Base-by-base conservation (phyloP, 2,888 invertebrate species). In the Athalia rosae region DNA sequence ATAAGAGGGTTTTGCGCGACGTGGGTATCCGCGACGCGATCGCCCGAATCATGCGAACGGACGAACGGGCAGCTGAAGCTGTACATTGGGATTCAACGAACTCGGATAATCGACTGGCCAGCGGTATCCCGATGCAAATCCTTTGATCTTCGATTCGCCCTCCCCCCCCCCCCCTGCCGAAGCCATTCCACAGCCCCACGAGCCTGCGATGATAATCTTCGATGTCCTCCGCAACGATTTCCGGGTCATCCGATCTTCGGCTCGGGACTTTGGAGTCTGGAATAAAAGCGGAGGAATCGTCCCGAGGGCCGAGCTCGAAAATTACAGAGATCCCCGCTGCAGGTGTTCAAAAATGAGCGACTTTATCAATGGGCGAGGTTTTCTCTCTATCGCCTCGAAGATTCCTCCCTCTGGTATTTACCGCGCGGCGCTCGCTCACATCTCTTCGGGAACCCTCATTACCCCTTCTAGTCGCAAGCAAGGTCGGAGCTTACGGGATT, bases 51-150 rank as follows among this genome's bases (percentile, higher is more conserved):
- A 28, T 62, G 48, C 50, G 1, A 74, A 58, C 61, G 61, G 74
- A 74, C 74, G 74, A 13, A 71, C 15, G 59, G 28, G 71, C 9
- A 41, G 9, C 8, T n/a, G 11, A 45, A 8, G 71, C 63, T 9
- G 41, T 8, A 41, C 8, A 63, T 56, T 45, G 43, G 58, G 13
- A 11, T 58, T 13, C 43, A 71, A 71, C 71, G 43, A n/a, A 61
- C 53, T 61, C 58, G 58, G 59, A 71, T 58, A 71, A 71, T 71
- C 71, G 59, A 71, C 43, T 58, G 71, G 15, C 71, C 71, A 43
- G 28, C 11, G 43, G 53, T 45, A 45, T 59, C 15, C 45, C 28
- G 47, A 62, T 15, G 15, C 45, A 43, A 71, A 58, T 11, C 45
- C 61, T 48, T 74, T 59, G 61, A 74, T 73, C 61, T 2, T 48